Conservation (phyloP, 2,888 invertebrate species). For the Gortyna flavago region DNA sequence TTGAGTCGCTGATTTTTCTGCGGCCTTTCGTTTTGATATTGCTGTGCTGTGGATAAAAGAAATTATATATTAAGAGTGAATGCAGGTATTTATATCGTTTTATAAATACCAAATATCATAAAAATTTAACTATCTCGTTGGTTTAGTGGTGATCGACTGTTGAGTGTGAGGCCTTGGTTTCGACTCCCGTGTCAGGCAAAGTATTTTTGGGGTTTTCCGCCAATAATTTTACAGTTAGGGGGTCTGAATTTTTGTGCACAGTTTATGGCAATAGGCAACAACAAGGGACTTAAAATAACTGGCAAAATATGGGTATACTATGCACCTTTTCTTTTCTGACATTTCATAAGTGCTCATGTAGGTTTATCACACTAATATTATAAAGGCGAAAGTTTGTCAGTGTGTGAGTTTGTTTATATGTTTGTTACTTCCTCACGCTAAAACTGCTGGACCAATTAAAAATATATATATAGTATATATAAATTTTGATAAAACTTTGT, state of each 20-base stretch:
- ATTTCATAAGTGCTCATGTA: not conserved
- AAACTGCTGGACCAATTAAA: no score
- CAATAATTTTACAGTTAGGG: not conserved
- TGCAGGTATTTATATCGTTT: not conserved
- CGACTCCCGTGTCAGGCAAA: not conserved
- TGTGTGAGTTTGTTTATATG: no score
- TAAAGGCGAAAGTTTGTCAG: no score
- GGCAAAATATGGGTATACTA: not conserved
- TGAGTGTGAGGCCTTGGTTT: not conserved
- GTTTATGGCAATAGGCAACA: not conserved
- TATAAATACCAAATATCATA: not conserved
- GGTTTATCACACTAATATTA: no score
- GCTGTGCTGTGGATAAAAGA: conserved; percentile 77
- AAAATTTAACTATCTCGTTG: not conserved
- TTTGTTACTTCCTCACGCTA: no score
- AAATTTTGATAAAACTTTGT: no score
- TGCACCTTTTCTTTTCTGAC: not conserved
- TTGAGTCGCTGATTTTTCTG: conserved; percentile 87
- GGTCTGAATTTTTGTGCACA: not conserved
- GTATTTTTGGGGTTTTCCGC: not conserved
- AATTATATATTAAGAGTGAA: not conserved
- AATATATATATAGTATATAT: no score
- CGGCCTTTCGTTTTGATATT: conserved; percentile 88
- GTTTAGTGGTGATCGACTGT: not conserved
- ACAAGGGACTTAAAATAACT: not conserved